These are phyloP conservation scores for Heteractis magnifica DNA, from an alignment of 92 coral and sea anemone genomes.

Conservation along the genomic window DNA sequence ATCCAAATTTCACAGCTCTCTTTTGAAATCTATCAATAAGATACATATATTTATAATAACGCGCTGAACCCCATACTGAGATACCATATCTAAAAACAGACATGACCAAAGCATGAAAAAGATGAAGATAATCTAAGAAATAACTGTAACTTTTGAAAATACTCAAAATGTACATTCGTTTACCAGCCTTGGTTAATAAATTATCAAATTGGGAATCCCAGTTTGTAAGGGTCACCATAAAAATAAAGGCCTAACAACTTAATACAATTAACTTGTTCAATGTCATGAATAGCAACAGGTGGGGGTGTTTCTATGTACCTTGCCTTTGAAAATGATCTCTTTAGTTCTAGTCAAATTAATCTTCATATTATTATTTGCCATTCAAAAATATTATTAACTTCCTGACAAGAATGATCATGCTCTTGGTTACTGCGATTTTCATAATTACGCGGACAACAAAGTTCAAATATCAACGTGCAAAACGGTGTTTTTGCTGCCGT, in stretches of 20 bases:
- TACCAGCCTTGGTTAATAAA: not conserved
- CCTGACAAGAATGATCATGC: not conserved
- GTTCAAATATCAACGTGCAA: too few species aligned
- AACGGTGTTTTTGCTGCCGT: too few species aligned
- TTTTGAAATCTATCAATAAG: not conserved
- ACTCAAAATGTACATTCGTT: not conserved
- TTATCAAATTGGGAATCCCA: not conserved
- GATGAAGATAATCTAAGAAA: not conserved
- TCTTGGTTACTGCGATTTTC: too few species aligned
- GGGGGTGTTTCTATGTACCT: too few species aligned
- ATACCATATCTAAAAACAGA: not conserved
- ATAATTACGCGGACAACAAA: too few species aligned
- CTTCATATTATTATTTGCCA: not conserved
- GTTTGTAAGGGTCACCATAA: not conserved
- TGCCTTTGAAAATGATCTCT: not conserved
- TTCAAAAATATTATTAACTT: not conserved
- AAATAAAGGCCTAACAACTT: not conserved
- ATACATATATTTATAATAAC: not conserved
- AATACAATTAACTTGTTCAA: not conserved
- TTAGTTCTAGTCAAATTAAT: not conserved
- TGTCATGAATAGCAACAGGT: not conserved
- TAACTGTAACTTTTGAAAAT: not conserved
- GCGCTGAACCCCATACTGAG: not conserved
- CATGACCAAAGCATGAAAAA: not conserved
- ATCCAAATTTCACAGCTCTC: not conserved